phyloP scores from a whole-genome alignment of 53 echinoderm and acorn worm genomes.

The Pentamera pediparva region DNA sequence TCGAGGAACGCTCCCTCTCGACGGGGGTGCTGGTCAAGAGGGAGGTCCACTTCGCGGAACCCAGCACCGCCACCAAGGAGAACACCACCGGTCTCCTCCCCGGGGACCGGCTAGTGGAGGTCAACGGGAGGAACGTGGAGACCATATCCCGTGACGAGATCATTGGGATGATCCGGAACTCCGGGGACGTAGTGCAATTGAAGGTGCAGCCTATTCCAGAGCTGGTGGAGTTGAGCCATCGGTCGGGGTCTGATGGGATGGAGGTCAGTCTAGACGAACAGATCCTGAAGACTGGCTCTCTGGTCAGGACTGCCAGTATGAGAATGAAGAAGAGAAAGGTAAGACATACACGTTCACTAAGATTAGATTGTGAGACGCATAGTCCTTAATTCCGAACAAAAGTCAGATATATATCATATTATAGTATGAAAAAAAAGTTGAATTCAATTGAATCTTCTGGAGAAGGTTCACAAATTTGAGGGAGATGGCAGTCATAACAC shows the following conservation, averaged over 20 bases:
- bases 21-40: conserved; percentile 50
- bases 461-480: no score
- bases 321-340: conserved; percentile 64
- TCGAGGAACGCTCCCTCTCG: conserved; percentile 65
- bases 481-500: no score
- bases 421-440: no score
- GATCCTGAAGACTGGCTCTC: conserved; percentile 75
- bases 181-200: conserved; percentile 68
- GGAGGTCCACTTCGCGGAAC: conserved; percentile 93
- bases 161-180: conserved; percentile 77
- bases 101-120: conserved; percentile 91
- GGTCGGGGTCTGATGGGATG: conserved; percentile 77
- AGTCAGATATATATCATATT: no score
- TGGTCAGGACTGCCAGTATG: conserved; percentile 78
- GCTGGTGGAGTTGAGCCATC: conserved; percentile 82
- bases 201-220: conserved; percentile 98
- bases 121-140: conserved; percentile 80
- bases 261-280: conserved; percentile 78
- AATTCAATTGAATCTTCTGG: no score
- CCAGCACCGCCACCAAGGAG: conserved; percentile 73
- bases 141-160: conserved; percentile 73
- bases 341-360: not conserved
- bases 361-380: no score
- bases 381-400: no score
- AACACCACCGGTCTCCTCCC: conserved; percentile 87